A percentile compares a stretch with the other conserved stretches of the same genome.
These are phyloP conservation scores for Plestiodon gilberti DNA, from an alignment of 2,113 vertebrate genomes.

Conservation along the genomic window DNA sequence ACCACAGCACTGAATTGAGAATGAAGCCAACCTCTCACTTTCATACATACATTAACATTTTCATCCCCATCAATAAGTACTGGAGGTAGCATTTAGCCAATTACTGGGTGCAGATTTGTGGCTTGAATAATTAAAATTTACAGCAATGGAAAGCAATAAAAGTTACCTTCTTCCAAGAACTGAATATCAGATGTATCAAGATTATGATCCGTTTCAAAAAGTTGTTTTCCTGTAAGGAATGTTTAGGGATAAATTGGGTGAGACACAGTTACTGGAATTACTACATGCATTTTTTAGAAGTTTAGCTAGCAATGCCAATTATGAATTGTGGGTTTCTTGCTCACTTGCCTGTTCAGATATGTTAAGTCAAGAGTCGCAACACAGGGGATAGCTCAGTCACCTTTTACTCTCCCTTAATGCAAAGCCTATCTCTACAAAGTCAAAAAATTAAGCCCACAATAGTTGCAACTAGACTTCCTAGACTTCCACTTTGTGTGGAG, in stretches of 20 bases:
- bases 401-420: neutral
- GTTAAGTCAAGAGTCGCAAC: neutral
- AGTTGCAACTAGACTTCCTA: too few species aligned
- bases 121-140: neutral
- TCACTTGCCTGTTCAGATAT: neutral
- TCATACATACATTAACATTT: neutral
- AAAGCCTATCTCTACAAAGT: neutral
- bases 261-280: neutral
- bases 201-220: conserved; percentile 98
- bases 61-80: neutral
- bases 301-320: neutral
- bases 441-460: neutral
- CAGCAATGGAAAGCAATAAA: conserved; percentile 18
- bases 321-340: neutral
- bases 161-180: conserved; percentile 94
- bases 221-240: conserved; percentile 88
- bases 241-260: neutral
- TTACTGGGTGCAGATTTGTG: neutral
- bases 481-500: too few species aligned
- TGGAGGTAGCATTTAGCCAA: neutral
- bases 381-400: neutral
- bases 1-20: neutral
- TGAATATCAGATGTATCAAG: conserved; percentile 98
- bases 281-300: neutral
- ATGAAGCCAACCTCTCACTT: neutral